phyloP scores from a whole-genome alignment of 2,888 invertebrate species.

The Leptinotarsa rubiginosa region DNA sequence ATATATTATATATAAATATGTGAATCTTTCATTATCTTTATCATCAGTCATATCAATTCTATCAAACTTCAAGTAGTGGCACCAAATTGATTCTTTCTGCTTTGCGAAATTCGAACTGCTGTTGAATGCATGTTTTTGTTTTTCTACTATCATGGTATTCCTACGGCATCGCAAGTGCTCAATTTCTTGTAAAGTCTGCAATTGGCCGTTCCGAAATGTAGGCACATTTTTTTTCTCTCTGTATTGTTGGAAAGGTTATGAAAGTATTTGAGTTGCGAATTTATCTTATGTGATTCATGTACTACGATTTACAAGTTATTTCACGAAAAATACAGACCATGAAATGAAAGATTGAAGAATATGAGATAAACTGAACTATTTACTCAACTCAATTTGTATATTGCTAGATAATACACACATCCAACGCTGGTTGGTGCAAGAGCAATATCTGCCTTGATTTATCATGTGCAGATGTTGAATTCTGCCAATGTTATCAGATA shows the following conservation, averaged over 20 bases:
- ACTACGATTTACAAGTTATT: too few relatives aligned
- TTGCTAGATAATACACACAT: too few relatives aligned
- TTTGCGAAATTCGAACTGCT: slow-evolving; percentile 34
- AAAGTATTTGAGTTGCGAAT: background rate
- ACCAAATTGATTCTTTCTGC: slow-evolving; percentile 31
- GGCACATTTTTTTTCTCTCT: background rate
- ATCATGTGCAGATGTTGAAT: too few relatives aligned
- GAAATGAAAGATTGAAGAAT: too few relatives aligned
- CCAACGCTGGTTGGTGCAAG: too few relatives aligned
- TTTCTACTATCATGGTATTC: slow-evolving; percentile 26
- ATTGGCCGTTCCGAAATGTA: background rate
- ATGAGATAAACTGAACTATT: too few relatives aligned
- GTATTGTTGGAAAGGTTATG: background rate
- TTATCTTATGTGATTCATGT: too few relatives aligned
- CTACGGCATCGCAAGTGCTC: slow-evolving; percentile 33
- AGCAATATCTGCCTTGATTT: too few relatives aligned
- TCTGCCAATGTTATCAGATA: too few relatives aligned
- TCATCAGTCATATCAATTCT: background rate
- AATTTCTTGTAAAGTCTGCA: slow-evolving; percentile 16
- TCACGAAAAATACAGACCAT: too few relatives aligned
- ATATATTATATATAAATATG: too few relatives aligned
- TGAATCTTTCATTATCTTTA: background rate
- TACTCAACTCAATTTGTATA: too few relatives aligned
- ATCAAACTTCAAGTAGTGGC: slow-evolving; percentile 28
- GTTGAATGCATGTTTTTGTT: slow-evolving; percentile 29